These are phyloP conservation scores for Trichosurus vulpecula DNA, from an alignment of 2,797 vertebrate genomes.

Conservation along the genomic window DNA sequence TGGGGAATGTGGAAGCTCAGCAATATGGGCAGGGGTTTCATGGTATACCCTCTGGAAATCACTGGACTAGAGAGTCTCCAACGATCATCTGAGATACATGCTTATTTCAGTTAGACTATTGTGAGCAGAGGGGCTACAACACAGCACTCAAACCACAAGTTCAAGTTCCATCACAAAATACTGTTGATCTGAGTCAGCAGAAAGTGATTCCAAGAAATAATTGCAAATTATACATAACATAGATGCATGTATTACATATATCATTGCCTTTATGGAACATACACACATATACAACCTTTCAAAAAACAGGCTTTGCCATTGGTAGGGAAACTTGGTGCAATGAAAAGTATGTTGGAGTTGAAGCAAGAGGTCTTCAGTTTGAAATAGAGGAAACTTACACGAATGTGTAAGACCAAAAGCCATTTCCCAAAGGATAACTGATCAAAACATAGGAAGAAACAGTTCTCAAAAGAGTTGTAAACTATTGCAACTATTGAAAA, in stretches of 20 bases:
- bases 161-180: constrained; percentile 12
- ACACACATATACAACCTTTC: background rate
- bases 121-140: background rate
- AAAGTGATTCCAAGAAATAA: background rate
- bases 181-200: background rate
- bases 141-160: background rate
- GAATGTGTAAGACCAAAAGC: background rate
- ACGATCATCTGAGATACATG: background rate
- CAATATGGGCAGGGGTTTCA: background rate
- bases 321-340: background rate
- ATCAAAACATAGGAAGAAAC: background rate
- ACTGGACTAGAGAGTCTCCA: background rate
- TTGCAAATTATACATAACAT: background rate
- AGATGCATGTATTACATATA: background rate
- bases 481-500: background rate
- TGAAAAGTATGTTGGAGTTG: background rate
- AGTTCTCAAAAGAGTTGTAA: background rate
- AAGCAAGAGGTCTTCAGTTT: background rate
- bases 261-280: background rate
- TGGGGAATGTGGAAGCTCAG: background rate
- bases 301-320: background rate
- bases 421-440: background rate
- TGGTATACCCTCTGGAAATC: background rate
- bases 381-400: background rate
- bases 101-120: background rate